These are phyloP conservation scores for Potamilus streckersoni DNA, from an alignment of 1,140 invertebrate genomes.

Conservation along the genomic window DNA sequence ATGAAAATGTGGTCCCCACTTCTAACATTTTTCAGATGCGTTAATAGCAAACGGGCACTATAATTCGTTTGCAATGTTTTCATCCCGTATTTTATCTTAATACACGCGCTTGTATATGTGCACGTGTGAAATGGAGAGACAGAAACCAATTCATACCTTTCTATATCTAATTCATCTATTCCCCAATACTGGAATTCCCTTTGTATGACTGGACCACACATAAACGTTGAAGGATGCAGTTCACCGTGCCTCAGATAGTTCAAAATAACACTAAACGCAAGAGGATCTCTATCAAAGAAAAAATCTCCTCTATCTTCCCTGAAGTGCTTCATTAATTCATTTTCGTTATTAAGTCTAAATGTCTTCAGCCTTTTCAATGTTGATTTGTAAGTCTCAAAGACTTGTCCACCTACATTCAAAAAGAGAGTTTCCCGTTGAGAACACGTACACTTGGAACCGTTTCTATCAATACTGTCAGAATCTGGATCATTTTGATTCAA, in stretches of 20 bases:
- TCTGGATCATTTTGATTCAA: slow-evolving; percentile 1
- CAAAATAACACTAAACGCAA: slow-evolving; percentile 54
- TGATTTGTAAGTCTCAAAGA: slow-evolving; percentile 57
- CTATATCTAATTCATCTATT: slow-evolving; percentile 59
- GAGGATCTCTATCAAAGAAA: slow-evolving; percentile 63
- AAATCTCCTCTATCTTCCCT: slow-evolving; percentile 77
- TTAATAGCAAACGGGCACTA: too few species aligned
- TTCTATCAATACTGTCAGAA: slow-evolving; percentile 14
- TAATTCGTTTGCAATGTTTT: too few species aligned
- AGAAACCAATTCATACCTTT: slow-evolving; percentile 24
- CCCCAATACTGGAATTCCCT: slow-evolving; percentile 64
- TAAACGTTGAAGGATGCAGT: slow-evolving; percentile 60
- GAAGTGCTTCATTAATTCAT: slow-evolving; percentile 56
- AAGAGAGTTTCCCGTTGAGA: slow-evolving; percentile 46
- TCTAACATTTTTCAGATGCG: too few species aligned
- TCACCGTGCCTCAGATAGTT: slow-evolving; percentile 62
- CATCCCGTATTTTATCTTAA: too few species aligned
- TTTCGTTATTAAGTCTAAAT: slow-evolving; percentile 47
- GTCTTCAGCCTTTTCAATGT: slow-evolving; percentile 52
- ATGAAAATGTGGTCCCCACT: too few species aligned
- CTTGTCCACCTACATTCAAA: slow-evolving; percentile 58
- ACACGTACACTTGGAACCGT: slow-evolving; percentile 12
- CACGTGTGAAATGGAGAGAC: too few species aligned
- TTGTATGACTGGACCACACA: slow-evolving; percentile 60
- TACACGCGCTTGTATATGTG: too few species aligned